Evolutionary conservation across 92 coral and sea anemone species (phyloP), one percentile per base, ranked within the genome.

Genomic region (Phenganax stokvisi): DNA sequence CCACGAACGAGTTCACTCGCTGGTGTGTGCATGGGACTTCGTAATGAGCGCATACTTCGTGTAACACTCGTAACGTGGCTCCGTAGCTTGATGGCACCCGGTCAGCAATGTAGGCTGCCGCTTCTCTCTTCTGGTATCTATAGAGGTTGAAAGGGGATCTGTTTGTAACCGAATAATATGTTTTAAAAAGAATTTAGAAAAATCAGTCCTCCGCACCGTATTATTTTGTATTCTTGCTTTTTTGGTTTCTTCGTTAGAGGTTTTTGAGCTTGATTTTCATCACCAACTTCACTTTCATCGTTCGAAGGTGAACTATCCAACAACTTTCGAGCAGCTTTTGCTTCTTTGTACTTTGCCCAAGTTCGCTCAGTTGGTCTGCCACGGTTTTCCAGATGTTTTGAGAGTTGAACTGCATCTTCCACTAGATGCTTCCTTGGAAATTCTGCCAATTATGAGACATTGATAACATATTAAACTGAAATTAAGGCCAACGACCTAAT

Each of bases 331-430:
- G 90, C 87, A 11, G 77, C 85, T 82, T 75, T 93, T 15, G 91
- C 86, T 81, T 90, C 92, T 77, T 85, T 90, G 86, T 87, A 93
- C 37, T 87, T 93, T 57, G 86, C 85, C 97, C 97, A 93, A 3
- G 96, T 93, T 83, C 88, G 72, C 16, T 93, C 97, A 15, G 97
- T 93, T 47, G 97, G 97, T 57, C 97, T 83, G 16, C 97, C 97
- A 84, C 97, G 88, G 73, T 93, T 93, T 70, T 78, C 85, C 51
- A 93, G 83, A 78, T 93, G 97, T 17, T 86, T 88, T 69, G 91
- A 88, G 13, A 88, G 85, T 56, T 91, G 85, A 0, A 70, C 60
- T 8, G 92, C 97, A 85, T 91, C 93, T 72, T 89, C 84, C 65
- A 89, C 90, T 28, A 93, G 84, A 8, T 88, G 73, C 71, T 91